Percentiles rank a stretch among this genome's conserved stretches.
These are phyloP conservation scores for Chelon labrosus DNA, from an alignment of 2,797 vertebrate species.

Conservation along the genomic window DNA sequence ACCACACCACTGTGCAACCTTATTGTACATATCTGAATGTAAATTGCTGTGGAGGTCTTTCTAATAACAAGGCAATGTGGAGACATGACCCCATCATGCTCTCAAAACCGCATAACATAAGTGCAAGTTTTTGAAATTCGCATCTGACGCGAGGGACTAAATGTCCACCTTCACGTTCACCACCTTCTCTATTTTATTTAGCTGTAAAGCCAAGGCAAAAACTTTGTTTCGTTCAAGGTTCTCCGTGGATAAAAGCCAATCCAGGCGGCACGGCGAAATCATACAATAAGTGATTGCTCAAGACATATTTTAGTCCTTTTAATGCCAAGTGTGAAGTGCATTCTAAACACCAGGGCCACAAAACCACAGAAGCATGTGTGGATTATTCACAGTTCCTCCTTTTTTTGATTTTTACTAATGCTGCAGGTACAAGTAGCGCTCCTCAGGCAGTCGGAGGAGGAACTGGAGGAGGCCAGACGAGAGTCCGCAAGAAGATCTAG, in stretches of 20 bases:
- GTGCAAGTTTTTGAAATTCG: constrained; percentile 11
- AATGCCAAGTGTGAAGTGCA: constrained; percentile 17
- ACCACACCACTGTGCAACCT: too few species aligned
- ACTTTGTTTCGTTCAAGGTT: constrained; percentile 27
- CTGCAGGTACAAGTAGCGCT: constrained; percentile 50
- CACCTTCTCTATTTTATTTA: background rate
- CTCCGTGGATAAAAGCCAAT: constrained; percentile 29
- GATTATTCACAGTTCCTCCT: constrained; percentile 8
- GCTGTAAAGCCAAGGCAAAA: constrained; percentile 3
- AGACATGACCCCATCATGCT: background rate
- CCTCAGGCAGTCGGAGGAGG: constrained; percentile 55
- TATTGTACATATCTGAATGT: background rate
- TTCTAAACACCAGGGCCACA: background rate
- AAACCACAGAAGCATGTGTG: background rate
- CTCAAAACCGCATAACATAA: background rate
- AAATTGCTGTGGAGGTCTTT: constrained; percentile 3
- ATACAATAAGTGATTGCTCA: constrained; percentile 23
- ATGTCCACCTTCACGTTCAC: constrained; percentile 1
- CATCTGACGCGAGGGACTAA: background rate
- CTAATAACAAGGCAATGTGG: background rate
- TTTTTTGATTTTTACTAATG: background rate
- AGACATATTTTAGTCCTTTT: constrained; percentile 34
- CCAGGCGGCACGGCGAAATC: constrained; percentile 7
- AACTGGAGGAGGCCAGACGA: constrained; percentile 60
- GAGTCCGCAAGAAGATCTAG: constrained; percentile 38